Evolutionary conservation across 2,113 vertebrate genomes (phyloP), one percentile per base, ranked within the genome.

Genomic region (Mormyrus iriodes): DNA sequence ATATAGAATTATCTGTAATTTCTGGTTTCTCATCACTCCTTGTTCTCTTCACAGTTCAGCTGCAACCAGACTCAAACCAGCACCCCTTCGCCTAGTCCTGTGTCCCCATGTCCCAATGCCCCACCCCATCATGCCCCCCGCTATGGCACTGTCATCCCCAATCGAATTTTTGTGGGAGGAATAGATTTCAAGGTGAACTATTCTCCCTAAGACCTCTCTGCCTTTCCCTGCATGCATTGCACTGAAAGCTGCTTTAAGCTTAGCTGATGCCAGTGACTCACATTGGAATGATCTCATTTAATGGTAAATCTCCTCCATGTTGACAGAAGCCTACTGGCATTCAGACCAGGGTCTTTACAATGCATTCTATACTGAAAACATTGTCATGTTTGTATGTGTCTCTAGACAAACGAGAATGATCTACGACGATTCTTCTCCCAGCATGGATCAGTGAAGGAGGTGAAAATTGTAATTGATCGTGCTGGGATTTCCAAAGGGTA

Each of bases 91-190:
- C 92, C 94, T 88, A 95, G 89, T 88, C 94, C 94, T 0, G 90
- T 93, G 79, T 93, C 94, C 83, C 91, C 94, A 85, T 95, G 92
- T 91, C 94, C 85, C 15, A 51, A 4, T 49, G 88, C 7, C 1
- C 51, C 91, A 73, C 90, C 94, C 88, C 92, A 92, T 27, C 92
- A 93, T 89, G 91, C 91, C 88, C 93, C 94, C 58, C 91, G 92
- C 89, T 94, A 93, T 69, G 95, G 95, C 93, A 96, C 94, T 0
- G 93, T 97, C 86, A 96, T 96, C 93, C 96, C 97, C 90, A 98
- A 97, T 94, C 95, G 97, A 27, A 95, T 98, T 91, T 98, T 97
- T 93, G 97, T 98, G n/a, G 96, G 97, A 91, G 96, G 97, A 90
- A 96, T 98, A 87, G 96, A 97, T 94, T 93, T 94, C 93, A 96